phyloP scores from a whole-genome alignment of 2,797 vertebrate species.

The Crocidura indochinensis region DNA sequence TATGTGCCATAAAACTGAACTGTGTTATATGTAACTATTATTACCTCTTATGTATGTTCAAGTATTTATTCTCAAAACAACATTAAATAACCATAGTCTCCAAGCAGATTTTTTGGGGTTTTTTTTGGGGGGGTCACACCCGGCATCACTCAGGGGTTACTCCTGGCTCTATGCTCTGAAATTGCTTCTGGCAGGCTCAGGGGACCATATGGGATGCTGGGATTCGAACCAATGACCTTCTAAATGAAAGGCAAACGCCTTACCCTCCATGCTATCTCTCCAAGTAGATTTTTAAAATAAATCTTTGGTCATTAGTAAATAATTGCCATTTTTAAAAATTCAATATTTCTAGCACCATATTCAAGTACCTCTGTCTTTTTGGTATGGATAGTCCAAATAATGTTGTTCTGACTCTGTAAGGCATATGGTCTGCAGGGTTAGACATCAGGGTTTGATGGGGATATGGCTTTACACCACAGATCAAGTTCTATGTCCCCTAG shows the following conservation, averaged over 20 bases:
- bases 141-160: too few species aligned
- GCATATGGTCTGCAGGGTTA: neutral
- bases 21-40: neutral
- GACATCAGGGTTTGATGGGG: neutral
- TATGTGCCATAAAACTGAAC: neutral
- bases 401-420: neutral
- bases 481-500: neutral
- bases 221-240: too few species aligned
- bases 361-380: neutral
- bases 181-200: too few species aligned
- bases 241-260: too few species aligned
- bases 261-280: too few species aligned
- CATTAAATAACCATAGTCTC: neutral
- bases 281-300: constrained; percentile 33
- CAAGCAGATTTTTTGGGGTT: too few species aligned
- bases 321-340: neutral
- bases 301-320: constrained; percentile 25
- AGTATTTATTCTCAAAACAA: constrained; percentile 30
- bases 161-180: too few species aligned
- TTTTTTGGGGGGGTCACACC: too few species aligned
- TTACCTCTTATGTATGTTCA: constrained; percentile 1
- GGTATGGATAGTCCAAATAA: neutral
- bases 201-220: too few species aligned
- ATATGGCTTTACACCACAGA: neutral
- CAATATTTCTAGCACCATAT: neutral